Evolutionary conservation across 2,888 invertebrate species (phyloP).

Genomic region (Timema podura): DNA sequence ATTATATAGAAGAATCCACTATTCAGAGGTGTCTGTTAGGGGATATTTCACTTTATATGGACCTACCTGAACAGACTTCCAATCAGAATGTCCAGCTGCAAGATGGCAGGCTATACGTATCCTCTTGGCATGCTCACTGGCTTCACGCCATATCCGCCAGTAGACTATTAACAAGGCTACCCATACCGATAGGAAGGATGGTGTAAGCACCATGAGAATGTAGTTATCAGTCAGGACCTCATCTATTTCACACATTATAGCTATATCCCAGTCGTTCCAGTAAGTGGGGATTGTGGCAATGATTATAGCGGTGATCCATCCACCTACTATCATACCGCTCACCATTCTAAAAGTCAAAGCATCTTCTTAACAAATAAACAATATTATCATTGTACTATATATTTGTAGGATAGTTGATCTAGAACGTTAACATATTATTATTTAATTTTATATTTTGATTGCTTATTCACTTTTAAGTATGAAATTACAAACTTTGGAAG

Average conservation of each 20-base stretch:
- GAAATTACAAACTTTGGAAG: too few species aligned
- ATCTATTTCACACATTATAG: constrained; percentile 63
- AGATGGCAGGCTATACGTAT: constrained; percentile 55
- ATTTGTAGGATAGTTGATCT: too few species aligned
- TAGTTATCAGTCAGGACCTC: constrained; percentile 54
- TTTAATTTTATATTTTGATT: too few species aligned
- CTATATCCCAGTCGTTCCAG: constrained; percentile 71
- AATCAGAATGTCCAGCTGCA: constrained; percentile 55
- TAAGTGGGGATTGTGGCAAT: constrained; percentile 67
- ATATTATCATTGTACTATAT: too few species aligned
- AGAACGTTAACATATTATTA: too few species aligned
- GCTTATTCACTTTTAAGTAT: too few species aligned
- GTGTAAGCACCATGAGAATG: constrained; percentile 52
- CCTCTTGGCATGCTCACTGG: constrained; percentile 65
- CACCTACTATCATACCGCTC: constrained; percentile 57
- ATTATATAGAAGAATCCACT: too few species aligned
- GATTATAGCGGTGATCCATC: constrained; percentile 63
- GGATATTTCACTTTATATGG: too few species aligned
- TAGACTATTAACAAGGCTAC: constrained; percentile 69
- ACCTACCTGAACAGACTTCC: constrained; percentile 70
- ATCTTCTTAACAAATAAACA: not conserved
- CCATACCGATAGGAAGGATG: constrained; percentile 71
- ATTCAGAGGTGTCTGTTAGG: too few species aligned
- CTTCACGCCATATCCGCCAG: constrained; percentile 74
- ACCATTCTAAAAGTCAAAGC: constrained; percentile 47